Conservation (phyloP, 1,140 invertebrate species). For the Plutomurus gul region DNA sequence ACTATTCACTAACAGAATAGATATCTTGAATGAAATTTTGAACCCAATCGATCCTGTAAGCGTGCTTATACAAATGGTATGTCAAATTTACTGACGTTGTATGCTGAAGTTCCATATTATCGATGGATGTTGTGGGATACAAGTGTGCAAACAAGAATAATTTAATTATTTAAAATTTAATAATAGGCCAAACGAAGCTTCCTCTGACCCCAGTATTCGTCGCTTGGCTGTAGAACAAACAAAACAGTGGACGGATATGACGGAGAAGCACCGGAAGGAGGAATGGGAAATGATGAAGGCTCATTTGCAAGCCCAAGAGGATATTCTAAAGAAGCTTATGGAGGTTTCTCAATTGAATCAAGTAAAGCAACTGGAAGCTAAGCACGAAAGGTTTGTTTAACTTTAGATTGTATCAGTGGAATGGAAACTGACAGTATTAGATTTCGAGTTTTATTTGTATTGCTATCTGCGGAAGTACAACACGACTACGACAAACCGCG, state of each 20-base stretch:
- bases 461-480: too few species aligned
- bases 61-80: too few species aligned
- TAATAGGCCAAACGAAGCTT: constrained; percentile 75
- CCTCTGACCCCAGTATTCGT: constrained; percentile 76
- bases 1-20: too few species aligned
- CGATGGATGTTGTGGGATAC: too few species aligned
- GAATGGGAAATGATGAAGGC: constrained; percentile 83
- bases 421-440: not conserved
- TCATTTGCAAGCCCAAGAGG: constrained; percentile 83
- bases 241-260: constrained; percentile 89
- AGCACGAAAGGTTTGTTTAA: constrained; percentile 76
- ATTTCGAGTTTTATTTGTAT: too few species aligned
- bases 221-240: constrained; percentile 87
- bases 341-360: constrained; percentile 81
- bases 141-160: not conserved
- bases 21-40: too few species aligned
- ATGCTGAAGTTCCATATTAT: too few species aligned
- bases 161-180: constrained; percentile 1
- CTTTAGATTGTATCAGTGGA: constrained; percentile 18
- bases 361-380: constrained; percentile 84
- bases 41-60: too few species aligned
- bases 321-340: constrained; percentile 84
- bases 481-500: too few species aligned
- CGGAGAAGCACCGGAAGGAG: constrained; percentile 84
- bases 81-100: too few species aligned